Base-by-base conservation (phyloP, 2,888 invertebrate species). In the Lepidonotus clava region DNA sequence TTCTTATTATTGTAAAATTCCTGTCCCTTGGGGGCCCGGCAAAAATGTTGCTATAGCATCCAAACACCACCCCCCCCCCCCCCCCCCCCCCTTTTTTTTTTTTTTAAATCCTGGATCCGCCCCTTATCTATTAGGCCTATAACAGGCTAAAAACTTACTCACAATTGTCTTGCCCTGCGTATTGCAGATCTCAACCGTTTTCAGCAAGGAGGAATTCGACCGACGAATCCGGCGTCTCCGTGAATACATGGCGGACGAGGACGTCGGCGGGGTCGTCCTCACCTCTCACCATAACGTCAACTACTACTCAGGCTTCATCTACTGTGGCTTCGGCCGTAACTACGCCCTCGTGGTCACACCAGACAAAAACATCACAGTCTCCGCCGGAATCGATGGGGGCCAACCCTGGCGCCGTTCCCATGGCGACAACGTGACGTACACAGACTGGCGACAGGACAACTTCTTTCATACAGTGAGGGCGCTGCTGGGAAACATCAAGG, bases 261-360 rank as follows among this genome's bases (percentile, higher is more conserved):
- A 46, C 46, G 41, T 88, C 8, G 87, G 53, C 24, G 87, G 61
- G 1, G 34, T 34, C 24, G 86, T 88, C 18, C 76, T 88, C 28
- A 88, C 87, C 41, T 87, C 87, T 24, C 86, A 88, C 86, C 88
- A 88, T 85, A 87, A 87, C 86, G 76, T 88, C 84, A 86, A 86
- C 84, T 88, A 88, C 56, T 88, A 40, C 86, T 83, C 85, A 5
- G 88, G 88, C 34, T 88, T 88, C 71, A n/a, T 86, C 11, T 88
- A 85, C 86, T 86, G 86, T 40, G 83, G 83, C 36, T 87, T 88
- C 34, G 88, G 88, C 0, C 86, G 88, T 0, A 21, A 61, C 1
- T 88, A 87, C 53, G 88, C 76, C 8, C 71, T 84, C 0, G 86
- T 88, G 18, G 87, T 88, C 34, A 87, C 87, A 11, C 87, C 76